Evolutionary conservation across 2,888 invertebrate species (phyloP), one percentile per base, ranked within the genome.

Genomic region (Anthophora plumipes): DNA sequence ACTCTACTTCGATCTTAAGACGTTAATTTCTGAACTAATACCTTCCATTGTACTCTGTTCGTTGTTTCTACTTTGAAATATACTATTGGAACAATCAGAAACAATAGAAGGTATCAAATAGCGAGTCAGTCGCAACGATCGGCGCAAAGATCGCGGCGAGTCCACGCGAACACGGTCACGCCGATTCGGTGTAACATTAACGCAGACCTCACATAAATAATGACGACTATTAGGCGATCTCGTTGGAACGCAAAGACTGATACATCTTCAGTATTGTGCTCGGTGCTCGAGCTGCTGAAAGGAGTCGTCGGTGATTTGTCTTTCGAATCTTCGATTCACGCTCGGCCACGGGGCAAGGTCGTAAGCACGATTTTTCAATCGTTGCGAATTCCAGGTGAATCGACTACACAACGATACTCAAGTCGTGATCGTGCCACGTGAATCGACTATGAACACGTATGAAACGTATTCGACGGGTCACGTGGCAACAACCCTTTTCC

Each of bases 171-270:
- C 64, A 37, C 70, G 73, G 79, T 86, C 83, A 80, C 80, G 78
- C 77, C 78, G 72, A 84, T 83, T 83, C 68, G 70, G 69, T 67
- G 70, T 78, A 73, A 85, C 86, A 85, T 85, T 86, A 85, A 74
- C 75, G 80, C 79, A 54, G 78, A 41, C 72, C 60, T 37, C 77
- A 39, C 75, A 88, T 88, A 85, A 88, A 77, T 85, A 83, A 88
- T 88, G 87, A 80, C 75, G 72, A 77, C 87, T 84, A 88, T 88
- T 88, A 88, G 82, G 77, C 80, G 87, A 87, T 87, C 88, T 87
- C 84, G 85, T 88, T 88, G 85, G 82, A 84, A 81, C 85, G 80
- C 82, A 88, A 85, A 86, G 88, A 86, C 87, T 77, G 83, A 86
- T 86, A 86, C 77, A 79, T 86, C 86, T 85, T 86, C 83, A 73